Conservation (phyloP, 64 coral and sea anemone genomes). For the Dendrophyllia cribrosa region DNA sequence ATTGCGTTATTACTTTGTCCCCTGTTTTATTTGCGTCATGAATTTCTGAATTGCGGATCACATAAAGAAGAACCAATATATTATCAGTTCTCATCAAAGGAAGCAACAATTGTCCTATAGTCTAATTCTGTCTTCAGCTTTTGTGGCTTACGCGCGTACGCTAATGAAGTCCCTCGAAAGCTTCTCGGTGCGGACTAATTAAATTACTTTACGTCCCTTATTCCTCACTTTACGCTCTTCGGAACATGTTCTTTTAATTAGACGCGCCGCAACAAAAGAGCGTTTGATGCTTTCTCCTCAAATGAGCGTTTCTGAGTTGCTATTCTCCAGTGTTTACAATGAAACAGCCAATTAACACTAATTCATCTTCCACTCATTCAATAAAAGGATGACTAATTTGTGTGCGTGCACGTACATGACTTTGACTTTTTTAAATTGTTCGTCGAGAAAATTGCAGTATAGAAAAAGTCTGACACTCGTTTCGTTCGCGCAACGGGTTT, state of each 20-base stretch:
- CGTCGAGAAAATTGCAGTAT: neutral
- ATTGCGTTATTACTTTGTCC: neutral
- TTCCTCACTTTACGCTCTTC: neutral
- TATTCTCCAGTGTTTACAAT: neutral
- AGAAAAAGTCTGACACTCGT: neutral
- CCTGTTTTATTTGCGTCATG: neutral
- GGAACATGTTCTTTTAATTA: neutral
- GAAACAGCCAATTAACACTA: neutral
- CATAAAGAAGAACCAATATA: neutral
- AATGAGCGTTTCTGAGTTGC: neutral
- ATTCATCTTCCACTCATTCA: neutral
- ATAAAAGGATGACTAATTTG: neutral
- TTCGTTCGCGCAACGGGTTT: neutral
- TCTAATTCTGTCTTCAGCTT: neutral
- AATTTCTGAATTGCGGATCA: neutral
- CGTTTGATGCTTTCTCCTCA: too few species aligned
- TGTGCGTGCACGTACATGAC: neutral
- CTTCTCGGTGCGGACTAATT: neutral
- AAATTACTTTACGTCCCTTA: neutral
- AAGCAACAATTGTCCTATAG: neutral
- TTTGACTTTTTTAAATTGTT: neutral
- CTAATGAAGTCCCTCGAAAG: too few species aligned
- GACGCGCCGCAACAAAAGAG: too few species aligned
- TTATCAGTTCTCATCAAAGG: too few species aligned
- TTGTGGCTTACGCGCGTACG: neutral